Evolutionary conservation across 2,888 invertebrate genomes (phyloP).

Genomic region (Scelioninae gen. 1): DNA sequence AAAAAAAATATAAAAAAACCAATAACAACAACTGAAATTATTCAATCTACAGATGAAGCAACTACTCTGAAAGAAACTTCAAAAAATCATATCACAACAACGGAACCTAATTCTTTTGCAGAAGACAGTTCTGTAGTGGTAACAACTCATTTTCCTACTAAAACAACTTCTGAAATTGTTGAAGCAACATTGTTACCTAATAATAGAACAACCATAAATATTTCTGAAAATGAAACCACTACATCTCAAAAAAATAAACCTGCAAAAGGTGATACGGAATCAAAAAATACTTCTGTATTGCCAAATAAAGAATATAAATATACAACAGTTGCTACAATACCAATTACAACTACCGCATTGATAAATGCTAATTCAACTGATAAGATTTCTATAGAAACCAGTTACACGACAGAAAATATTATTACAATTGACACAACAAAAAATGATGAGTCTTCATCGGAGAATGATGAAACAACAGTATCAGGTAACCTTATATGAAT

Average conservation of each 20-base stretch:
- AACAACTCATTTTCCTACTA: neutral
- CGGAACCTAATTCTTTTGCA: neutral
- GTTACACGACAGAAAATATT: neutral
- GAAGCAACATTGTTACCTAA: neutral
- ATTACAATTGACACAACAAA: neutral
- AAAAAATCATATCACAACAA: neutral
- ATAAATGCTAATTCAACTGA: too few species aligned
- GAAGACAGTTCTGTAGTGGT: neutral
- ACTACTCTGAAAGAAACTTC: neutral
- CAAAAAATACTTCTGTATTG: too few species aligned
- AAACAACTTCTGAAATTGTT: neutral
- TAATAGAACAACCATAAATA: neutral
- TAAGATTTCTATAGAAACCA: too few species aligned
- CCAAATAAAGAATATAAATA: too few species aligned
- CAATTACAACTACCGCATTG: too few species aligned
- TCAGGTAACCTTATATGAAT: too few species aligned
- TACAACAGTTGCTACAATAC: neutral
- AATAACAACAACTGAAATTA: too few species aligned
- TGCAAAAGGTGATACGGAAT: too few species aligned
- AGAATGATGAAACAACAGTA: too few species aligned
- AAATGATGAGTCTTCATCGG: too few species aligned
- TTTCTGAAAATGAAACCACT: neutral
- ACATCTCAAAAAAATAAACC: neutral
- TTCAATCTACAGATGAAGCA: too few species aligned
- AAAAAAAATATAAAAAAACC: too few species aligned